These are phyloP conservation scores for Neosalanx taihuensis DNA, from an alignment of 2,797 vertebrate species.

Conservation along the genomic window DNA sequence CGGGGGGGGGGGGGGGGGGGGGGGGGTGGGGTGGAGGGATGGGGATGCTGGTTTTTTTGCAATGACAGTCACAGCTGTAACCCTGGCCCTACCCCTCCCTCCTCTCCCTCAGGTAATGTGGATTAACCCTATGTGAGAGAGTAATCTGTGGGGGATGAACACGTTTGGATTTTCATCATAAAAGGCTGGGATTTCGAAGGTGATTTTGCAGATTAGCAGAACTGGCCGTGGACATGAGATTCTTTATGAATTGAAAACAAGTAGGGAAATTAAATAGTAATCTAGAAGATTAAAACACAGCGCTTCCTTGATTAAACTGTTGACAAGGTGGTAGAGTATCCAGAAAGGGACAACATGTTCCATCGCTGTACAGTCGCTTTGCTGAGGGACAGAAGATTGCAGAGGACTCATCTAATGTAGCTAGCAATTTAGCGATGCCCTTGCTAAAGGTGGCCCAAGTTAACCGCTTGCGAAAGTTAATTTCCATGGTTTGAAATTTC, in stretches of 20 bases:
- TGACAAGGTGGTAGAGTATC: slow-evolving; percentile 2
- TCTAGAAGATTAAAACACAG: background rate
- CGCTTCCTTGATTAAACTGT: background rate
- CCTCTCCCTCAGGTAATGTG: no score
- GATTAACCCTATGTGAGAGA: no score
- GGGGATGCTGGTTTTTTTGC: no score
- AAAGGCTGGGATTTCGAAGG: no score
- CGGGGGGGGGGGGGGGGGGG: no score
- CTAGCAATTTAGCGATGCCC: slow-evolving; percentile 63
- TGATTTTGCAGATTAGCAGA: background rate
- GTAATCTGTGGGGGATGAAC: no score
- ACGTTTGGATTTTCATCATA: no score
- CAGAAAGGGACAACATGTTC: slow-evolving; percentile 7
- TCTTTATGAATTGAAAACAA: background rate
- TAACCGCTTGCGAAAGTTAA: slow-evolving; percentile 72
- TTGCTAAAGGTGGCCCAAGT: slow-evolving; percentile 58
- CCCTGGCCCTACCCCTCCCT: no score
- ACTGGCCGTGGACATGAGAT: background rate
- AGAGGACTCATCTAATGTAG: slow-evolving; percentile 41
- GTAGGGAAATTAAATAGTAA: background rate
- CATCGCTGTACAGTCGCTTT: slow-evolving; percentile 44
- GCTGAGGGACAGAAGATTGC: slow-evolving; percentile 47
- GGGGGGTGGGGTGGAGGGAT: no score
- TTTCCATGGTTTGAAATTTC: slow-evolving; percentile 79
- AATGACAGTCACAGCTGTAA: no score